Percentiles rank a stretch among this genome's conserved stretches.
phyloP scores from a whole-genome alignment of 35 echinoderm and acorn worm genomes.

The Ophiothrix spiculata region DNA sequence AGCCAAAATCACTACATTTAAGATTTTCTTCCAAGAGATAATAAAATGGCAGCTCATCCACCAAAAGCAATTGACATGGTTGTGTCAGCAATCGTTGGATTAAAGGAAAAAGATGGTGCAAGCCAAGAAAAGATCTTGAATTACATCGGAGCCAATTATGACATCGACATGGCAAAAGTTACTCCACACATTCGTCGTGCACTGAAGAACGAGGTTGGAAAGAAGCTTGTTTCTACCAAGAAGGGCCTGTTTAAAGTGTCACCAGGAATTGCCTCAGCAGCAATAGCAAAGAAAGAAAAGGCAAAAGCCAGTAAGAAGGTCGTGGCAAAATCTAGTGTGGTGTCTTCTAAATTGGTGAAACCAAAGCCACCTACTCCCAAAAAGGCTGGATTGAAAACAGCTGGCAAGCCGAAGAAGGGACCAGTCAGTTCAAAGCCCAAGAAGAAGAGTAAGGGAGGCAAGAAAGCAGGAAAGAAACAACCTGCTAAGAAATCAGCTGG shows the following conservation, averaged over 20 bases:
- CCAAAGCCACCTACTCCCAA: not conserved
- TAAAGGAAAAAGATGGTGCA: not conserved
- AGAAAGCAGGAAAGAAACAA: not conserved
- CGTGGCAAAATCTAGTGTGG: not conserved
- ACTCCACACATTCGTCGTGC: not conserved
- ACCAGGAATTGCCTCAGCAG: not conserved
- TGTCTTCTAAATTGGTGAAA: not conserved
- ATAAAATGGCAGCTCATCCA: not conserved
- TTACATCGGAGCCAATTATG: not conserved
- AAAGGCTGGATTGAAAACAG: not conserved
- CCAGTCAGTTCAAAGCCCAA: not conserved
- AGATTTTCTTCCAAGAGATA: not conserved
- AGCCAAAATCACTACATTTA: not conserved
- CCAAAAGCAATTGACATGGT: slow-evolving; percentile 8
- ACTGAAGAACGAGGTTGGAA: not conserved
- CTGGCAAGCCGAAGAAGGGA: not conserved
- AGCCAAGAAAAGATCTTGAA: not conserved
- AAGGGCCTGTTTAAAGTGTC: not conserved
- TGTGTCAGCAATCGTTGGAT: not conserved
- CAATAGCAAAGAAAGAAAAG: not conserved
- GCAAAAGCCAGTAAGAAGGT: not conserved
- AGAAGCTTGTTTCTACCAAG: not conserved
- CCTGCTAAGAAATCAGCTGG: not conserved
- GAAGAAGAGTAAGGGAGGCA: slow-evolving; percentile 8
- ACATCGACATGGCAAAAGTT: not conserved